Evolutionary conservation across 2,888 invertebrate genomes (phyloP).

Genomic region (Lumbricus terrestris): DNA sequence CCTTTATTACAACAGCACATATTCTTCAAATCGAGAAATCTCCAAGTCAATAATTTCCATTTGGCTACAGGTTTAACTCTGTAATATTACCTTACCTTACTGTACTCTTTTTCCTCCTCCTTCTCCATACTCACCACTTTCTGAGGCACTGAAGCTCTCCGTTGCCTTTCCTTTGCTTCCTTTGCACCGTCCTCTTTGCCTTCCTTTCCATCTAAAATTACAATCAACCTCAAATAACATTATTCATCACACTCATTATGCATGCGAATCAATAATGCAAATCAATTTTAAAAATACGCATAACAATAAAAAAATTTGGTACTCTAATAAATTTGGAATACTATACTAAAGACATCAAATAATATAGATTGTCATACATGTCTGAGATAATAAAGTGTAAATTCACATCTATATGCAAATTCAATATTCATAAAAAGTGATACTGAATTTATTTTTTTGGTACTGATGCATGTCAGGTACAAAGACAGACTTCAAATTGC

Average conservation of each 20-base stretch:
- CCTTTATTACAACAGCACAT: too few species aligned
- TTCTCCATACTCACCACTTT: not conserved
- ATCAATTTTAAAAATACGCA: too few species aligned
- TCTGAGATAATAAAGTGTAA: too few species aligned
- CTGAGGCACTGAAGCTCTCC: conserved; percentile 4
- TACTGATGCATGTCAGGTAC: not conserved
- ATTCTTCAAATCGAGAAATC: not conserved
- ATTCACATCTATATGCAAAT: too few species aligned
- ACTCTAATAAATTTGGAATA: too few species aligned
- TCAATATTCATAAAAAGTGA: too few species aligned
- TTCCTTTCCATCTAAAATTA: not conserved
- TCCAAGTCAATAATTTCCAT: not conserved
- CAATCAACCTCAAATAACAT: not conserved
- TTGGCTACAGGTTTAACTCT: too few species aligned
- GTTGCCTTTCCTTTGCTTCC: not conserved
- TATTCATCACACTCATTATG: not conserved
- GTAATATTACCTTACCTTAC: not conserved
- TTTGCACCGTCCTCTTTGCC: not conserved
- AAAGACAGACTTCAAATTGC: not conserved
- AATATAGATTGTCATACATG: too few species aligned
- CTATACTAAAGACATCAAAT: too few species aligned
- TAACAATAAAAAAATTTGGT: too few species aligned
- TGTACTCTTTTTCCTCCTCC: not conserved
- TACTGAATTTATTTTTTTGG: too few species aligned
- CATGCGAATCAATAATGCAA: too few species aligned